Evolutionary conservation across 2,113 vertebrate species (phyloP).

Genomic region (Gasterosteus aculeatus): DNA sequence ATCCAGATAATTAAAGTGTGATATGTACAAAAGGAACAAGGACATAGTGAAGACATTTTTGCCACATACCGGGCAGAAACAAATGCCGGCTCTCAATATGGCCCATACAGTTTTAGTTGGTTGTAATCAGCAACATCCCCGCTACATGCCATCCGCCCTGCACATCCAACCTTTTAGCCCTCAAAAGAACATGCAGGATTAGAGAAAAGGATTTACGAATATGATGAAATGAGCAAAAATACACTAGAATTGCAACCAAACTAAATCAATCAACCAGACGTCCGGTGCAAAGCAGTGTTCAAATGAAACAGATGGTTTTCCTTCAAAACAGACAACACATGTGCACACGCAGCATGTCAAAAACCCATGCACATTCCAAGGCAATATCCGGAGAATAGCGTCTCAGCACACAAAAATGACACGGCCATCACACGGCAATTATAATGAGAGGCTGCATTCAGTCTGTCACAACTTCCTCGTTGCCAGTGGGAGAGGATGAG

Average conservation of each 20-base stretch:
- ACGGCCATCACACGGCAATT: constrained; percentile 57
- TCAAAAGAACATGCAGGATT: background rate
- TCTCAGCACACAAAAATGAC: constrained; percentile 44
- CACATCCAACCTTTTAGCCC: background rate
- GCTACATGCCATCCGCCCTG: too few relatives aligned
- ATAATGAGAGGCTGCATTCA: constrained; percentile 62
- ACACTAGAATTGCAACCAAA: background rate
- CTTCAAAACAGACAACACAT: background rate
- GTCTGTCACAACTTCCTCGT: constrained; percentile 78
- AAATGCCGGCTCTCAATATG: background rate
- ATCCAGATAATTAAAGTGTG: background rate
- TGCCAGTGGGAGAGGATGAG: constrained; percentile 76
- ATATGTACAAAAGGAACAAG: background rate
- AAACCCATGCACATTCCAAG: constrained; percentile 1
- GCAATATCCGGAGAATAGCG: constrained; percentile 42
- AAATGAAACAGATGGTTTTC: background rate
- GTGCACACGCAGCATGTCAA: background rate
- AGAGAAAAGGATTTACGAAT: background rate
- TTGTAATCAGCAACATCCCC: background rate
- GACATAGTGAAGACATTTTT: background rate
- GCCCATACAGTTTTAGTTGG: background rate
- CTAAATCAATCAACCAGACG: background rate
- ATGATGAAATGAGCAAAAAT: background rate
- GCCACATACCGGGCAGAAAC: background rate
- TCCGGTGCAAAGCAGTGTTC: background rate